Evolutionary conservation across 2,888 invertebrate genomes (phyloP).

Genomic region (Trichopria drosophilae): DNA sequence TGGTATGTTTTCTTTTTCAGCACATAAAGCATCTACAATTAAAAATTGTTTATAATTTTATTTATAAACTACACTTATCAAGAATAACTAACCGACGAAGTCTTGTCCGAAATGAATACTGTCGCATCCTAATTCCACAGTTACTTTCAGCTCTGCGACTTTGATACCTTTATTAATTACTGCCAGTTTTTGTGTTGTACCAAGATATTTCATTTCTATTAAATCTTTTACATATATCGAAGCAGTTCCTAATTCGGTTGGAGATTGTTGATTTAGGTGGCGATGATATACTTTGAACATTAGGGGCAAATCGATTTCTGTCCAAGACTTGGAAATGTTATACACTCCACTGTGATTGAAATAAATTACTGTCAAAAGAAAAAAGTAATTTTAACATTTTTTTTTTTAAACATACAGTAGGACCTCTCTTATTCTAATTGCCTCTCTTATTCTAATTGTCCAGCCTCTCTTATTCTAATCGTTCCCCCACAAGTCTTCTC

Average conservation of each 20-base stretch:
- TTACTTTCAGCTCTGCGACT: slow-evolving; percentile 59
- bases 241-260: slow-evolving; percentile 57
- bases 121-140: slow-evolving; percentile 60
- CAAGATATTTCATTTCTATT: slow-evolving; percentile 50
- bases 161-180: slow-evolving; percentile 57
- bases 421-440: too few relatives aligned
- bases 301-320: slow-evolving; percentile 50
- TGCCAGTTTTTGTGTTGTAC: slow-evolving; percentile 54
- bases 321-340: slow-evolving; percentile 52
- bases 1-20: slow-evolving; percentile 50
- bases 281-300: slow-evolving; percentile 59
- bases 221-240: slow-evolving; percentile 55
- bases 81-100: slow-evolving; percentile 55
- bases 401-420: slow-evolving; percentile 1
- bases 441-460: too few relatives aligned
- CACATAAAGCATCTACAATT: slow-evolving; percentile 43
- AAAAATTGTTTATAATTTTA: slow-evolving; percentile 7
- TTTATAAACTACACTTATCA: neutral
- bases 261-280: slow-evolving; percentile 57
- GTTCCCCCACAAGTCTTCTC: too few relatives aligned
- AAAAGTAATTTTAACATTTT: neutral
- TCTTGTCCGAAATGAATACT: slow-evolving; percentile 61
- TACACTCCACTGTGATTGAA: slow-evolving; percentile 60
- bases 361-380: slow-evolving; percentile 51
- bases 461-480: too few relatives aligned